Evolutionary conservation across 2,113 vertebrate genomes (phyloP), one percentile per base, ranked within the genome.

Genomic region (Paramisgurnus dabryanus): DNA sequence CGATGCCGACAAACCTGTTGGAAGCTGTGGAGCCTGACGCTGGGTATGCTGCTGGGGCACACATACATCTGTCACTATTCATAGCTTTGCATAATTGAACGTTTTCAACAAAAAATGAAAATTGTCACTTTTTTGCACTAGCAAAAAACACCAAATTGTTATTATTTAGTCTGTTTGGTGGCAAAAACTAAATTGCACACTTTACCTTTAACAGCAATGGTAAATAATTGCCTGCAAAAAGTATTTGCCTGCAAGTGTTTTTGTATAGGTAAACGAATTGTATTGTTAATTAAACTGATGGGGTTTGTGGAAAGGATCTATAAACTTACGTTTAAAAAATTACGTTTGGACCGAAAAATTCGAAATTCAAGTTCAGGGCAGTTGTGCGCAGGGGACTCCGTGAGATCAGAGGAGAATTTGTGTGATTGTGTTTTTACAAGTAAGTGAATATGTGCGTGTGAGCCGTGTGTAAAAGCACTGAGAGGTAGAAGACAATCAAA

Each of bases 1-100:
- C 96, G 95, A 98, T 96, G 95, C 96, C 93, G 96, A 98, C 96
- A 97, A 98, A 96, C 95, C 96, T 95, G 96, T 96, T 97, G 95
- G 96, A 92, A 96, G 96, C 92, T 95, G 96, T 89, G 95, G 96
- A 91, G 95, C 94, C 94, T 96, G 95, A 92, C 95, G 96, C 91
- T 94, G 95, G 90, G 95, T 96, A 96, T 96, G 96, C 96, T 98
- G 94, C 71, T 87, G 86, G 88, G 85, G 91, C 86, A 89, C 87
- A 91, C 86, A 89, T 86, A 92, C 90, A 88, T 10, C 84, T 75
- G 85, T 82, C 86, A 87, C 47, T 73, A 67, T 74, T 82, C 66
- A 76, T 45, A 41, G 79, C 50, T 58, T 86, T 78, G 87, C 27
- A 34, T 34, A 34, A 34, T 34, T 34, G 27, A 34, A 34, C 1